These are phyloP conservation scores for Lysandra coridon DNA, from an alignment of 2,888 invertebrate genomes.

Conservation along the genomic window DNA sequence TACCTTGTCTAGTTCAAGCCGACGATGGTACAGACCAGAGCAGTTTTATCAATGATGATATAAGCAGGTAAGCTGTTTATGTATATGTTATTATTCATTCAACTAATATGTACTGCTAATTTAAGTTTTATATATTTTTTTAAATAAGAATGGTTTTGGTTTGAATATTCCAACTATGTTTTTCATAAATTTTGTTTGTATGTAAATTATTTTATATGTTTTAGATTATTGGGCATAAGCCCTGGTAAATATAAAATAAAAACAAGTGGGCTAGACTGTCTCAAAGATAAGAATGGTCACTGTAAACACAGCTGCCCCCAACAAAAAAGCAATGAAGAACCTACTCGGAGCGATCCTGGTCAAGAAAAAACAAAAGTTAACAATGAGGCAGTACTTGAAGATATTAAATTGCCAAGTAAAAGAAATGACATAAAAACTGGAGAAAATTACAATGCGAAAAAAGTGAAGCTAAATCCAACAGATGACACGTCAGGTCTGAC, in stretches of 20 bases:
- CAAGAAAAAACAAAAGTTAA: conserved; percentile 56
- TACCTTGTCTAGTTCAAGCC: conserved; percentile 63
- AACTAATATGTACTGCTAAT: background rate
- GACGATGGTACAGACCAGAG: conserved; percentile 49
- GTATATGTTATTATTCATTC: conserved; percentile 20
- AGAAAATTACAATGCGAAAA: conserved; percentile 54
- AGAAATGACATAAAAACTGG: conserved; percentile 56
- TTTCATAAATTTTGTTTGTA: background rate
- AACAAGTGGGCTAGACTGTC: conserved; percentile 64
- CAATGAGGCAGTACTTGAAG: conserved; percentile 64
- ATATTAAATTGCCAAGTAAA: conserved; percentile 49
- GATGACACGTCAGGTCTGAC: conserved; percentile 37
- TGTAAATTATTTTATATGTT: conserved; percentile 39
- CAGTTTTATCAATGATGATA: conserved; percentile 65
- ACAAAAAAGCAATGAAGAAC: conserved; percentile 47
- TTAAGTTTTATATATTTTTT: background rate
- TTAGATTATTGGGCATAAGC: conserved; percentile 65
- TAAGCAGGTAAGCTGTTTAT: conserved; percentile 56
- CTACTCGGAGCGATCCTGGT: conserved; percentile 46
- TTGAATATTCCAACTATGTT: too few relatives aligned
- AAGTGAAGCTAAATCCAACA: conserved; percentile 50
- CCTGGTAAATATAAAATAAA: conserved; percentile 68
- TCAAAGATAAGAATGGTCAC: conserved; percentile 64
- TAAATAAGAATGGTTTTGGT: background rate
- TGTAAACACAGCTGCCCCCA: conserved; percentile 59